These are phyloP conservation scores for Ephestia elutella DNA, from an alignment of 1,140 invertebrate genomes.

Conservation along the genomic window DNA sequence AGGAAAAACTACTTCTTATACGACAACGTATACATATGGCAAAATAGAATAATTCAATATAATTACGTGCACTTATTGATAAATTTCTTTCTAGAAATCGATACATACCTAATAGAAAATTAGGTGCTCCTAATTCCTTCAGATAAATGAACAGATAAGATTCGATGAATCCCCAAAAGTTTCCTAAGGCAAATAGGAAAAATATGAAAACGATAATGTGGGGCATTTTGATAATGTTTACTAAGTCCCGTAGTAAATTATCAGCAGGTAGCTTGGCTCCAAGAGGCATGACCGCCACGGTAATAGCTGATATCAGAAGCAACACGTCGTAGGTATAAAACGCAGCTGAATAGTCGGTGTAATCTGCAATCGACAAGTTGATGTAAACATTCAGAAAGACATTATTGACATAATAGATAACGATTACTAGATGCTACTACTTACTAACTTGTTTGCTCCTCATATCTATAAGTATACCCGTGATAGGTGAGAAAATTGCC, in stretches of 20 bases:
- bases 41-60: too few relatives aligned
- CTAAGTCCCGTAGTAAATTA: slow-evolving; percentile 80
- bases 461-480: slow-evolving; percentile 84
- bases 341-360: slow-evolving; percentile 85
- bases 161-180: slow-evolving; percentile 90
- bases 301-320: slow-evolving; percentile 79
- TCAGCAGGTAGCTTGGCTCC: slow-evolving; percentile 83
- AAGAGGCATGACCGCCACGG: slow-evolving; percentile 82
- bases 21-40: too few relatives aligned
- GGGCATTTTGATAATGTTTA: slow-evolving; percentile 82
- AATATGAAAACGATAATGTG: slow-evolving; percentile 84
- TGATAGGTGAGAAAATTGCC: slow-evolving; percentile 87
- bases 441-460: slow-evolving; percentile 75
- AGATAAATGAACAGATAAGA: slow-evolving; percentile 89
- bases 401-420: slow-evolving; percentile 62
- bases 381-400: slow-evolving; percentile 43
- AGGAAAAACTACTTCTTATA: too few relatives aligned
- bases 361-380: slow-evolving; percentile 72
- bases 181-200: slow-evolving; percentile 84
- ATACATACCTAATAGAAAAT: slow-evolving; percentile 83
- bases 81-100: too few relatives aligned
- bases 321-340: slow-evolving; percentile 85
- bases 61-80: too few relatives aligned
- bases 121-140: slow-evolving; percentile 85
- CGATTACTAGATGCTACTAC: slow-evolving; percentile 49